Conservation (phyloP, 2,797 vertebrate species). For the Trachurus trachurus region DNA sequence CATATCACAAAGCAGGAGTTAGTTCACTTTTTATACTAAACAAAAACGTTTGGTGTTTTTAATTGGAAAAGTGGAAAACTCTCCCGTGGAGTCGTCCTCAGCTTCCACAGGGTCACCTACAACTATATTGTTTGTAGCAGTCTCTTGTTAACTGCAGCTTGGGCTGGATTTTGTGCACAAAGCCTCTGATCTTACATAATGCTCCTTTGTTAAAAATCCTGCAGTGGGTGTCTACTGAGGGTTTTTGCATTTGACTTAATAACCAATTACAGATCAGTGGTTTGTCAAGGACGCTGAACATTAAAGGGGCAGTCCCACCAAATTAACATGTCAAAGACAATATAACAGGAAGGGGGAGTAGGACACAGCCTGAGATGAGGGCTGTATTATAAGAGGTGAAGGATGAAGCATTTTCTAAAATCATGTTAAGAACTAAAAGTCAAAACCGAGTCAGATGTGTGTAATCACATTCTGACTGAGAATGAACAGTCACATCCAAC, state of each 20-base stretch:
- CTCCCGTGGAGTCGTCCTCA: not conserved
- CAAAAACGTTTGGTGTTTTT: not conserved
- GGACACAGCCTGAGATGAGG: not conserved
- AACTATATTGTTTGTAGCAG: not conserved
- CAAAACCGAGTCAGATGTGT: not conserved
- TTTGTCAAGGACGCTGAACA: constrained; percentile 13
- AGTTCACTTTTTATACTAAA: not conserved
- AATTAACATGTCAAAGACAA: not conserved
- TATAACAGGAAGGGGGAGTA: not conserved
- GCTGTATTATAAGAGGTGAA: not conserved
- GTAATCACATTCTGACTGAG: not conserved
- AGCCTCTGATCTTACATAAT: not conserved
- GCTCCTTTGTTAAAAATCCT: constrained; percentile 11
- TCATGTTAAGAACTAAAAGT: not conserved
- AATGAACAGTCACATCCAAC: not conserved
- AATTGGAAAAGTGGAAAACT: not conserved
- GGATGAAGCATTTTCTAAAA: not conserved
- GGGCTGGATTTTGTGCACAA: not conserved
- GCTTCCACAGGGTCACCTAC: not conserved
- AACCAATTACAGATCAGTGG: not conserved
- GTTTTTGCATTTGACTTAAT: constrained; percentile 4
- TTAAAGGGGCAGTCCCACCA: not conserved
- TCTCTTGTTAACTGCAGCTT: not conserved
- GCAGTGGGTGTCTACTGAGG: not conserved
- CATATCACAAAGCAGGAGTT: not conserved